Evolutionary conservation across 2,888 invertebrate species (phyloP), one percentile per base, ranked within the genome.

Genomic region (Volucella bombylans): DNA sequence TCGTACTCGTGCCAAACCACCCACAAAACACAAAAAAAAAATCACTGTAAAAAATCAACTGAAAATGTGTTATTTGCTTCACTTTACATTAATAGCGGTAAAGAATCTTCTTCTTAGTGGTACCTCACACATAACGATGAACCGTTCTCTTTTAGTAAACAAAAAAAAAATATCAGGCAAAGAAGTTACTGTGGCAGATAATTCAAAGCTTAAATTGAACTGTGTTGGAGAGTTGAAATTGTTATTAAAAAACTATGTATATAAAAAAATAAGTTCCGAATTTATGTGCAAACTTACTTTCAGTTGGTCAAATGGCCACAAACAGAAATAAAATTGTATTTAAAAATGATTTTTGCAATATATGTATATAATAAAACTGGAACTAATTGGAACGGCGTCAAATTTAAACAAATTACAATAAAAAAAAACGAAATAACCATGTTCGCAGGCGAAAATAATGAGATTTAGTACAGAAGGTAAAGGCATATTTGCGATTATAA

Each of bases 281-380:
- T 10, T 57, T 85, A 39, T 79, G 76, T 50, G 78, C 62, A 31
- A 86, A 82, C 57, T 49, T 86, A 45, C 55, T 86, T 9, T 77
- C 77, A 12, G 82, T 85, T 4, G 68, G 65, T 1, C 74, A 86
- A 73, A 83, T 86, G 65, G 71, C 79, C 1, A 68, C 57, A 68
- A 71, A 71, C 31, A 65, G 64, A 45, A 64, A 64, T 15, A 65
- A 71, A 71, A 65, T 61, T n/a, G 23, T 65, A n/a, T 72, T 79
- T 43, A 49, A 76, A 50, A 43, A 52, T 14, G 65, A 65, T 43
- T 31, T 15, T 8, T 65, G 65, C 31, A 31, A 50, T 14, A 65
- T 65, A 50, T 65, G n/a, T n/a, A 11, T 38, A 65, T 50, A 50
- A 65, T 14, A 49, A 50, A 50, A n/a, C 38, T 14, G 11, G 15